Conservation (phyloP, 2,113 vertebrate species). For the Ahaetulla prasina region DNA sequence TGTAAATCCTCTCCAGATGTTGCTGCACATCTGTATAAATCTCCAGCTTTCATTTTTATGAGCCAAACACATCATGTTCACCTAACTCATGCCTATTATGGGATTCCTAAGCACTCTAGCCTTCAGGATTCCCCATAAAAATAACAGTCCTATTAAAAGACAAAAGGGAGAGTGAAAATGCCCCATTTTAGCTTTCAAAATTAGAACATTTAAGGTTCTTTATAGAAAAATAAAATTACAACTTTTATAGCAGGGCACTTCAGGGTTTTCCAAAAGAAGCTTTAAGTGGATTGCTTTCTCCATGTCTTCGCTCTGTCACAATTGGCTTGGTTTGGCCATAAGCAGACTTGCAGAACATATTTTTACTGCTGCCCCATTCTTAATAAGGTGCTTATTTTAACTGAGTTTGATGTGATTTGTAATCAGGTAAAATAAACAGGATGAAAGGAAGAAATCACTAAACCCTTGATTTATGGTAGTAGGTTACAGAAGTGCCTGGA, state of each 20-base stretch:
- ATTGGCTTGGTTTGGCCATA: not conserved
- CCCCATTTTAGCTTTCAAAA: not conserved
- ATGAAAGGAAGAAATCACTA: not conserved
- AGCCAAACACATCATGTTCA: not conserved
- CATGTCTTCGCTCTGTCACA: not conserved
- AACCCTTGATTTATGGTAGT: not conserved
- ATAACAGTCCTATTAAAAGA: not conserved
- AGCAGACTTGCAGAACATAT: not conserved
- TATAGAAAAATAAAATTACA: not conserved
- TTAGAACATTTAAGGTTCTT: not conserved
- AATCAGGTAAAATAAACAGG: not conserved
- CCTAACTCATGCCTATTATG: not conserved
- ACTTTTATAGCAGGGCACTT: not conserved
- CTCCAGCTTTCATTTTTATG: constrained; percentile 33
- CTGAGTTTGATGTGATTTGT: not conserved
- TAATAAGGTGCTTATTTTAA: not conserved
- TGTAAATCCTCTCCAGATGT: constrained; percentile 31
- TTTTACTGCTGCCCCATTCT: not conserved
- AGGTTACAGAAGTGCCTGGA: not conserved
- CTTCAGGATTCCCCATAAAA: not conserved
- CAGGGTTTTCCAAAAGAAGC: not conserved
- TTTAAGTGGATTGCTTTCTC: not conserved
- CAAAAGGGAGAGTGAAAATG: not conserved
- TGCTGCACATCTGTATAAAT: constrained; percentile 30
- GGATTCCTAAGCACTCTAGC: not conserved